Conservation (phyloP, 2,888 invertebrate species). For the Phaonia tiefii region DNA sequence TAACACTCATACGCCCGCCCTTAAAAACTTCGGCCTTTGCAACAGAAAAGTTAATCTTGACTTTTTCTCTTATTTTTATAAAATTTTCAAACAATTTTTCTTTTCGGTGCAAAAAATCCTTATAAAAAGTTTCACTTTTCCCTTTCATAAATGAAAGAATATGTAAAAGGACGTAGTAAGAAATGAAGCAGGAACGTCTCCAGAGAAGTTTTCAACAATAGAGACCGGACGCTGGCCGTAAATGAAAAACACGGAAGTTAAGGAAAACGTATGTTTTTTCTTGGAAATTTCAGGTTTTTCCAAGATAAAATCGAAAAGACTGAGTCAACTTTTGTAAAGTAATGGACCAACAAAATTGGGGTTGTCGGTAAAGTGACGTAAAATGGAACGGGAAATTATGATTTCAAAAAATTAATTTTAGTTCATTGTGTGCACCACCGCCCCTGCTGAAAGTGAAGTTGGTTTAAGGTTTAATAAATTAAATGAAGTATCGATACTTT, state of each 20-base stretch:
- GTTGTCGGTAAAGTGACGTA: no score
- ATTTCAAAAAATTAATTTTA: slow-evolving; percentile 65
- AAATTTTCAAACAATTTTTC: slow-evolving; percentile 2
- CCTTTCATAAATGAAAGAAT: background rate
- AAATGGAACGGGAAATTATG: slow-evolving; percentile 50
- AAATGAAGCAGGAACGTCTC: slow-evolving; percentile 40
- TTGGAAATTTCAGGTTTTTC: no score
- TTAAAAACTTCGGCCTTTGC: background rate
- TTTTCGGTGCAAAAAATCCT: slow-evolving; percentile 3
- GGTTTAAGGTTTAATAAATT: no score
- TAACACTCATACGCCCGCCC: background rate
- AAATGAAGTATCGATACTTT: no score
- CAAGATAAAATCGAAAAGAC: no score
- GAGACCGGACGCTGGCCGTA: slow-evolving; percentile 54
- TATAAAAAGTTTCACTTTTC: slow-evolving; percentile 2
- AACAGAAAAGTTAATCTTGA: background rate
- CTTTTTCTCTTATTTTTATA: background rate
- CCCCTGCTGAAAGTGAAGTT: no score
- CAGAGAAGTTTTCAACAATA: slow-evolving; percentile 31
- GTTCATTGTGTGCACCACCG: no score
- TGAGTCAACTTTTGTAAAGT: no score
- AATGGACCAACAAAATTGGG: no score
- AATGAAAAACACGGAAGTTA: slow-evolving; percentile 40
- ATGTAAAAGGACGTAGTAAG: background rate
- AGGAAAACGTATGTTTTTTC: slow-evolving; percentile 34